A percentile compares a stretch with the other conserved stretches of the same genome.
phyloP scores from a whole-genome alignment of 1,140 invertebrate species.

The Heliconius nattereri region DNA sequence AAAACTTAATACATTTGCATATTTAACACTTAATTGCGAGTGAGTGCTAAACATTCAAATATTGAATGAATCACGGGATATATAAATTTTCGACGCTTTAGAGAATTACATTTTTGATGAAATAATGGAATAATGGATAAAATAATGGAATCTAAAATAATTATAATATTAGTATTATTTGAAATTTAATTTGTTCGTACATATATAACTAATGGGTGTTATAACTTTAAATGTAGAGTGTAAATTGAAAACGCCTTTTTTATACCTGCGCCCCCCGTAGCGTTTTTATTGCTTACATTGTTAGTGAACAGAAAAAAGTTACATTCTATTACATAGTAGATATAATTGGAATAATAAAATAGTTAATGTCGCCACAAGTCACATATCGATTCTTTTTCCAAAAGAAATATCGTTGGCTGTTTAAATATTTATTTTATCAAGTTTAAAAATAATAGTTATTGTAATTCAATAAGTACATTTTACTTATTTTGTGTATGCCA shows the following conservation, averaged over 20 bases:
- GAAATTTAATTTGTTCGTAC: neutral
- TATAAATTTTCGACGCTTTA: too few species aligned
- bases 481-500: too few species aligned
- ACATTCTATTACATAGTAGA: neutral
- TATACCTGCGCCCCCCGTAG: neutral
- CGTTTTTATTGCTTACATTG: neutral
- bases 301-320: neutral
- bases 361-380: neutral
- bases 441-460: neutral
- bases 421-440: neutral
- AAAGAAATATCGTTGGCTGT: neutral
- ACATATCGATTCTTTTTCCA: neutral
- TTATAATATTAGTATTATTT: too few species aligned
- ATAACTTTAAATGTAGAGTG: slow-evolving; percentile 5
- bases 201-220: neutral
- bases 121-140: too few species aligned
- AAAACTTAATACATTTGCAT: too few species aligned
- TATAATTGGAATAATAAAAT: slow-evolving; percentile 2
- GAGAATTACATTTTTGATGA: too few species aligned
- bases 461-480: neutral
- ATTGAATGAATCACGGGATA: too few species aligned
- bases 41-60: too few species aligned
- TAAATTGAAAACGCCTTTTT: neutral
- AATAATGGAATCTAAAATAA: neutral
- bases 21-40: too few species aligned